phyloP scores from a whole-genome alignment of 2,888 invertebrate species.

The Drosophila cognata region DNA sequence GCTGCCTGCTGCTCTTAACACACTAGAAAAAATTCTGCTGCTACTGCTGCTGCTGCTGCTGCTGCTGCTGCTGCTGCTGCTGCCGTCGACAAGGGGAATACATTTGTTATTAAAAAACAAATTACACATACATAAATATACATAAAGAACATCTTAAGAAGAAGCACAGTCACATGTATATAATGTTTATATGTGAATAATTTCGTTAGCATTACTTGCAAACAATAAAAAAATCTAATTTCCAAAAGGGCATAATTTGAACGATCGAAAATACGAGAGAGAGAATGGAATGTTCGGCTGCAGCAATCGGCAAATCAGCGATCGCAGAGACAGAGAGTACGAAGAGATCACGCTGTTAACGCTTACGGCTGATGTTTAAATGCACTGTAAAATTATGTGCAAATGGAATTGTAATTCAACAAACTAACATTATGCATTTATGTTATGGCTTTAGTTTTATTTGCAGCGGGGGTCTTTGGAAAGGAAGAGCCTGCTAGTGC shows the following conservation, averaged over 20 bases:
- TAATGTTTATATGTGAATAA: background rate
- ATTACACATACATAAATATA: background rate
- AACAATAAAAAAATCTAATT: background rate
- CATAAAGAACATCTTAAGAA: background rate
- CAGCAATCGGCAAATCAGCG: background rate
- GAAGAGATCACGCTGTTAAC: background rate
- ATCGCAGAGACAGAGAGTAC: background rate
- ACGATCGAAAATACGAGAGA: background rate
- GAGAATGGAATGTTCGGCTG: background rate
- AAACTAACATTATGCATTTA: background rate
- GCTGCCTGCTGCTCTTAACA: conserved; percentile 2
- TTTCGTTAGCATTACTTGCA: background rate
- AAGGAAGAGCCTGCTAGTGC: no score
- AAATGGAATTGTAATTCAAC: background rate
- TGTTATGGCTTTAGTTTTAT: background rate
- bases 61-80: background rate
- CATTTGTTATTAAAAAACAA: background rate
- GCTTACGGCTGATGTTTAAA: background rate
- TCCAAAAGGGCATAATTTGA: background rate
- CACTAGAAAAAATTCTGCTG: conserved; percentile 3
- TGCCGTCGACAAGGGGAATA: background rate
- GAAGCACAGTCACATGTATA: background rate
- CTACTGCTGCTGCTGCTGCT: background rate
- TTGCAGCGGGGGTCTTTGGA: background rate
- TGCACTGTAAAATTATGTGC: background rate